These are phyloP conservation scores for Enteromius thamalakanensis DNA, from an alignment of 2,797 vertebrate genomes.

Conservation along the genomic window DNA sequence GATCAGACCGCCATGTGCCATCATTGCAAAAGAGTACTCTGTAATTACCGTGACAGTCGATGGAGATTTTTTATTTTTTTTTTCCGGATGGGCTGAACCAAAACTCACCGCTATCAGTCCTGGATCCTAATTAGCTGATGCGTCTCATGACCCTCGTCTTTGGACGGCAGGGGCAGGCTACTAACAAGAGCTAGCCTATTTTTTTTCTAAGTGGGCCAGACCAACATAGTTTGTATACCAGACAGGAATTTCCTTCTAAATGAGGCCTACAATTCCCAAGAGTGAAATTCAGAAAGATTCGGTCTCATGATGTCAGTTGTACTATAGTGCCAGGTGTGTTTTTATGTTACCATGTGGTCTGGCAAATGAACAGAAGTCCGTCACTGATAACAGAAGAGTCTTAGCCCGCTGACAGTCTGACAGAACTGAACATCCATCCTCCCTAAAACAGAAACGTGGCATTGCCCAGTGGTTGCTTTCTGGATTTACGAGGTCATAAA, in stretches of 20 bases:
- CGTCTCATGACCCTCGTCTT: constrained; percentile 14
- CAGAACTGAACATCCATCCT: neutral
- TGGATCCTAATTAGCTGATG: constrained; percentile 5
- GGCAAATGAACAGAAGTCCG: constrained; percentile 1
- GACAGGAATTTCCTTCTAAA: constrained; percentile 33
- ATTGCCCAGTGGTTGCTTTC: constrained; percentile 5
- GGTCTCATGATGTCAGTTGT: neutral
- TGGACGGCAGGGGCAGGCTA: neutral
- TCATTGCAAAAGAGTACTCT: constrained; percentile 19
- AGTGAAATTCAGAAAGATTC: constrained; percentile 7
- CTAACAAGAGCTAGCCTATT: constrained; percentile 37
- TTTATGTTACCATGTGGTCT: constrained; percentile 27
- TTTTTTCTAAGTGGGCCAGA: constrained; percentile 34
- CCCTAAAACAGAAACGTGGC: constrained; percentile 33
- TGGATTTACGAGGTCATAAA: constrained; percentile 47
- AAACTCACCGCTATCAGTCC: neutral
- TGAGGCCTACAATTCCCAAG: constrained; percentile 15
- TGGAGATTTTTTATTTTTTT: neutral
- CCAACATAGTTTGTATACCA: constrained; percentile 23
- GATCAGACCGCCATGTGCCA: constrained; percentile 22
- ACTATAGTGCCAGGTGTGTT: constrained; percentile 5
- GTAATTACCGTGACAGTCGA: constrained; percentile 36
- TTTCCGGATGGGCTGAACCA: constrained; percentile 20
- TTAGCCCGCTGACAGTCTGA: neutral
- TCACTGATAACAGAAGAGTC: neutral